phyloP scores from a whole-genome alignment of 2,797 vertebrate genomes.

The Gadopsis bispinosus region DNA sequence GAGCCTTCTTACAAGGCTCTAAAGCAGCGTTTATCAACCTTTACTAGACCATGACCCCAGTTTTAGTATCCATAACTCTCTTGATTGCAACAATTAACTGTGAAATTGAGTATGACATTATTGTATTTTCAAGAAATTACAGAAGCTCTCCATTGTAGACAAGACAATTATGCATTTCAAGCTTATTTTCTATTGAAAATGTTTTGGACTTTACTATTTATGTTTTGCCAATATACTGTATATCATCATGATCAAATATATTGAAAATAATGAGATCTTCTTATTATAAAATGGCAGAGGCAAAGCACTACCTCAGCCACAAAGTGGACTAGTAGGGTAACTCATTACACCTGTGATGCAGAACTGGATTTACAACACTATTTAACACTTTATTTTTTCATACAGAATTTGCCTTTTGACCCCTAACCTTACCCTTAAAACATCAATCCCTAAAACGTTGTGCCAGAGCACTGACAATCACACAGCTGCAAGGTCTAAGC shows the following conservation, averaged over 20 bases:
- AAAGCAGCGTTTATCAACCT: conserved; percentile 44
- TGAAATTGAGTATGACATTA: conserved; percentile 48
- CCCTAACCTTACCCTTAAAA: neutral
- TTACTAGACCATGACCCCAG: conserved; percentile 45
- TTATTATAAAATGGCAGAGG: neutral
- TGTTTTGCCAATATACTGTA: neutral
- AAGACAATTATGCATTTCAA: neutral
- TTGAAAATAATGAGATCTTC: neutral
- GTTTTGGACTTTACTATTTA: neutral
- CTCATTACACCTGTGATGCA: neutral
- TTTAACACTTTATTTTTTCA: neutral
- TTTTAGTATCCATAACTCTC: conserved; percentile 34
- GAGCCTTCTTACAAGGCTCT: conserved; percentile 4
- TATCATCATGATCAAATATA: neutral
- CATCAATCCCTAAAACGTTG: neutral
- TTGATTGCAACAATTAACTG: conserved; percentile 49
- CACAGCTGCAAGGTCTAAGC: neutral
- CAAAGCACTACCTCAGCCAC: neutral
- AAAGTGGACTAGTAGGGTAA: neutral
- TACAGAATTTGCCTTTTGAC: neutral
- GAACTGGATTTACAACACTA: neutral
- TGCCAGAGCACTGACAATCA: neutral
- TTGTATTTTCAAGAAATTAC: conserved; percentile 26
- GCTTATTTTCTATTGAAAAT: neutral
- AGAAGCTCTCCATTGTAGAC: neutral